Conservation (phyloP, 2,888 invertebrate species). For the Congeria kusceri region DNA sequence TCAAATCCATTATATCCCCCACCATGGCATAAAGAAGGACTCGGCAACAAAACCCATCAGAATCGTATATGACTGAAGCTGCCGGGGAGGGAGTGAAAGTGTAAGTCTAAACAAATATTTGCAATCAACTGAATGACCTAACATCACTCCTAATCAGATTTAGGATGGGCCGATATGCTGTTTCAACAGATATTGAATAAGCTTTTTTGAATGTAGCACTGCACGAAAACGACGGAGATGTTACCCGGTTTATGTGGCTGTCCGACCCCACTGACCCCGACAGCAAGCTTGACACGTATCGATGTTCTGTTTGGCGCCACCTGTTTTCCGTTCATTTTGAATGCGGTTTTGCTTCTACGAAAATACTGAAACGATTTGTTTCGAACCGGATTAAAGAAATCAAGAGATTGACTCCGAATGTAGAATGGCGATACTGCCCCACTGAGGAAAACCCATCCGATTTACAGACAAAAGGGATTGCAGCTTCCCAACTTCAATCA, state of each 20-base stretch:
- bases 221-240: background rate
- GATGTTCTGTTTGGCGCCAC: conserved; percentile 20
- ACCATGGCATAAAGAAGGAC: no score
- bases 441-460: background rate
- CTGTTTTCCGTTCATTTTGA: background rate
- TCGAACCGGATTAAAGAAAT: background rate
- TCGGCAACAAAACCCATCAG: no score
- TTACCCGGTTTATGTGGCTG: background rate
- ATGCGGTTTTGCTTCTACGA: background rate
- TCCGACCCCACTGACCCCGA: background rate
- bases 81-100: no score
- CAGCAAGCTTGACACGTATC: conserved; percentile 1
- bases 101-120: no score
- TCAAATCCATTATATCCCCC: no score
- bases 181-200: background rate
- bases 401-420: background rate
- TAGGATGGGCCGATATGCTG: background rate
- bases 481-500: background rate
- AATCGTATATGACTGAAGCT: no score
- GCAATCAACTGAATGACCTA: no score
- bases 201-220: background rate
- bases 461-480: background rate
- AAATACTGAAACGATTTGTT: background rate
- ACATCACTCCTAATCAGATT: background rate
- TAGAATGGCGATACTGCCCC: background rate